Base-by-base conservation (phyloP, 1,140 invertebrate genomes). In the Dendrolimus punctatus region DNA sequence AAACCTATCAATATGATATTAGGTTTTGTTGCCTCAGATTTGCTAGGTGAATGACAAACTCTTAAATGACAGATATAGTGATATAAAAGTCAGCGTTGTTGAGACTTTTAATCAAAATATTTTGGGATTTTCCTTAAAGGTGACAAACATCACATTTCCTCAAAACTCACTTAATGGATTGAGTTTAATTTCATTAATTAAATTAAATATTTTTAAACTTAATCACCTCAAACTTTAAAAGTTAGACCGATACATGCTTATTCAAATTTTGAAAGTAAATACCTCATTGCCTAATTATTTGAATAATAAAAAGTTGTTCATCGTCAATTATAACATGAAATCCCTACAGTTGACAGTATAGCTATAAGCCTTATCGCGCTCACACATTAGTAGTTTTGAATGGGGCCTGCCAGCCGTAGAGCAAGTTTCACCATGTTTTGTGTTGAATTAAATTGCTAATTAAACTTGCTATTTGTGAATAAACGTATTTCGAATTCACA, bases 1-100 rank as follows among this genome's bases (percentile, higher is more conserved):
- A 73, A 82, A 80, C 65, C 72, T 79, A 85, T 85, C 75, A 85
- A 85, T 85, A 81, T 77, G 70, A 76, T 85, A 85, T 85, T 81
- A 81, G 73, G 55, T 75, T 63, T 66, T 68, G 54, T 60, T 53
- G 57, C 66, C 58, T 68, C 46, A 51, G 39, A 45, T 56, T 51
- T 54, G 8, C 44, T 39, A 48, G 45, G 40, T 52, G 46, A 45
- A 45, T 10, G 43, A 5, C n/a, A 9, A 6, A 3, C 23, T 6
- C 43, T 9, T 45, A 45, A 7, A 7, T 42, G 23, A 9, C 5
- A 6, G n/a, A 5, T 45, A 6, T 45, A 45, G 5, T 45, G 43
- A n/a, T 45, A n/a, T 23, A 45, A 45, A 45, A 45, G n/a, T 45
- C 10, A 47, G 80, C 74, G 67, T 80, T 76, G 77, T 80, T 78